A percentile compares a stretch with the other conserved stretches of the same genome.
Evolutionary conservation across 1,140 invertebrate species (phyloP).

Genomic region (Lethrus apterus): DNA sequence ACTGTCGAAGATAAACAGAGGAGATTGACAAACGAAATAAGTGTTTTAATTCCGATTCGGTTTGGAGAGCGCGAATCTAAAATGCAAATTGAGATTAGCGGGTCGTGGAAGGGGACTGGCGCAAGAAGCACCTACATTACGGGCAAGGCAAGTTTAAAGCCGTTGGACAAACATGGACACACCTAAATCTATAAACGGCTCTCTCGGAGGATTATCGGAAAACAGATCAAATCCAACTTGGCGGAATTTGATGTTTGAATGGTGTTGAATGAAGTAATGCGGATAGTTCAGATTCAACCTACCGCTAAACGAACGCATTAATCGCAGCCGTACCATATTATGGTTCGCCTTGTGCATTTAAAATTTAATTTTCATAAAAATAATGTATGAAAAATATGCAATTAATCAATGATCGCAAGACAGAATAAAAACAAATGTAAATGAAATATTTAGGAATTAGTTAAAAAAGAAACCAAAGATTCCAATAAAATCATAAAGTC

Average conservation of each 20-base stretch:
- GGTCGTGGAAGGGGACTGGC: constrained; percentile 16
- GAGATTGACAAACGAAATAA: constrained; percentile 32
- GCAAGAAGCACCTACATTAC: constrained; percentile 18
- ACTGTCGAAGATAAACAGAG: constrained; percentile 16
- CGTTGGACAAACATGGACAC: constrained; percentile 41
- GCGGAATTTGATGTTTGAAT: constrained; percentile 35
- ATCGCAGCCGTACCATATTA: too few relatives aligned
- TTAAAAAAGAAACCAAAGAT: too few relatives aligned
- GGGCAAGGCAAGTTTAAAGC: constrained; percentile 37
- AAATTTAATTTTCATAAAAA: too few relatives aligned
- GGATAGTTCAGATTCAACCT: too few relatives aligned
- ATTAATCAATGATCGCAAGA: too few relatives aligned
- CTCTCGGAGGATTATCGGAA: constrained; percentile 37
- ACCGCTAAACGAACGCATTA: too few relatives aligned
- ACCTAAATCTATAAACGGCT: constrained; percentile 41
- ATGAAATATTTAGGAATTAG: too few relatives aligned
- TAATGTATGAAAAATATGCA: too few relatives aligned
- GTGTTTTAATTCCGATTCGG: constrained; percentile 35
- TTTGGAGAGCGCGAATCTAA: constrained; percentile 33
- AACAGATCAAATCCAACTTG: constrained; percentile 36
- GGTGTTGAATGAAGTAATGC: constrained; percentile 25
- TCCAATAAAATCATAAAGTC: too few relatives aligned
- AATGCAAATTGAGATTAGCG: constrained; percentile 38
- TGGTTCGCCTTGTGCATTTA: too few relatives aligned
- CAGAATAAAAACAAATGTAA: too few relatives aligned